Evolutionary conservation across 2,888 invertebrate species (phyloP), one percentile per base, ranked within the genome.

Genomic region (Synergus itoensis): DNA sequence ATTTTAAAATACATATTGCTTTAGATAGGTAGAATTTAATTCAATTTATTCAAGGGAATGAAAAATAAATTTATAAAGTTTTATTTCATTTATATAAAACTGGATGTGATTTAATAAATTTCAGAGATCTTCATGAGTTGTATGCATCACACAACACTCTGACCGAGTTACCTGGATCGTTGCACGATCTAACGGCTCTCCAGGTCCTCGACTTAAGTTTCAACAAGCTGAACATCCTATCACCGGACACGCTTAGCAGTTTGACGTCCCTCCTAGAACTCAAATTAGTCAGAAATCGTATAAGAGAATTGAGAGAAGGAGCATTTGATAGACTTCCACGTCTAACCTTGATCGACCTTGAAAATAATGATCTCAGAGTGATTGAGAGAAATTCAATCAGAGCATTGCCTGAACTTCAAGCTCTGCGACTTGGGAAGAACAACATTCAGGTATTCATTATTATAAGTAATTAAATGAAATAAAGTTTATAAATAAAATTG

Each of bases 71-170:
- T 36, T 36, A 36, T 36, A 36, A 36, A 36, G 36, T 36, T 36
- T 36, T 36, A 7, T 16, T 45, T 67, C 8, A 45, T 45, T 18
- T 16, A 4, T 16, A 21, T 21, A 45, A 69, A 21, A 28, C 28
- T 73, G 48, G n/a, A 65, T 40, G 36, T 28, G 28, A 65, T 60
- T 77, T 81, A 77, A 75, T 82, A 82, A 84, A 93, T 88, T 94
- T 94, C 76, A 93, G 95, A 82, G 94, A 95, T 65, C 93, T 98
- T 67, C 95, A 96, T 92, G 94, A 94, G 84, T 91, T 98, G 43
- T 96, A 97, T 90, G 94, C 96, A 77, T 97, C 97, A 0, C 95
- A 96, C 80, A 98, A 98, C 91, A 94, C 94, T 79, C 92, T 98
- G 76, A 94, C 94, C 28, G 94, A 95, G 88, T 93, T 98, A 81